Base-by-base conservation (phyloP, 1,140 invertebrate genomes). In the Ceratina australensis region DNA sequence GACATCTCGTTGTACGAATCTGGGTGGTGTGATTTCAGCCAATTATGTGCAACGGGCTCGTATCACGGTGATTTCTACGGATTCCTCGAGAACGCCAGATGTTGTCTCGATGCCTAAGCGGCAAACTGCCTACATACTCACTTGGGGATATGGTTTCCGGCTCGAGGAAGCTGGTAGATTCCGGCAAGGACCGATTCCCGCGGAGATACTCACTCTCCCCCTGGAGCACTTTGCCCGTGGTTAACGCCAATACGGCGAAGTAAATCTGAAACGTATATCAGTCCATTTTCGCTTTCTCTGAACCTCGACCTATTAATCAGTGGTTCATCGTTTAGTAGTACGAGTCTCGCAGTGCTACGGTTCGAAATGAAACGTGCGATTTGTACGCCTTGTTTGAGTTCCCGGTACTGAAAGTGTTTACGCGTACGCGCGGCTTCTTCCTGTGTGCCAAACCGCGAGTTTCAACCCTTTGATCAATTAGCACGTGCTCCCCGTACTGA, bases 61-160 rank as follows among this genome's bases (percentile, higher is more conserved):
- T 42, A 42, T 42, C 10, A 42, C 10, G 10, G 33, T 42, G 33
- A 42, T 42, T 42, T 42, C 5, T 42, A 42, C 8, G 10, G 0
- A 42, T 42, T 42, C 10, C 10, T 0, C 0, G 33, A 10, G 33
- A 42, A 42, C 10, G 33, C 33, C 33, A 42, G 33, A 42, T 10
- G 33, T 42, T 42, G 33, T 42, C 56, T 16, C 1, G 61, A 12
- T 10, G 12, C 20, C 33, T 42, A 42, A 42, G 10, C 33, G 33
- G 33, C 10, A 10, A 42, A 42, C 33, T 1, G 33, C 33, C 33
- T 42, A 42, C 33, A 56, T 26, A 92, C 92, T 92, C 88, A 94
- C 93, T 91, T 61, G 89, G 90, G 10, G 93, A 93, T 67, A 93
- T 92, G 24, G 88, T 92, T 12, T 91, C 91, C 4, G 89, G 86